Evolutionary conservation across 1,140 invertebrate species (phyloP).

Genomic region (Littorina saxatilis): DNA sequence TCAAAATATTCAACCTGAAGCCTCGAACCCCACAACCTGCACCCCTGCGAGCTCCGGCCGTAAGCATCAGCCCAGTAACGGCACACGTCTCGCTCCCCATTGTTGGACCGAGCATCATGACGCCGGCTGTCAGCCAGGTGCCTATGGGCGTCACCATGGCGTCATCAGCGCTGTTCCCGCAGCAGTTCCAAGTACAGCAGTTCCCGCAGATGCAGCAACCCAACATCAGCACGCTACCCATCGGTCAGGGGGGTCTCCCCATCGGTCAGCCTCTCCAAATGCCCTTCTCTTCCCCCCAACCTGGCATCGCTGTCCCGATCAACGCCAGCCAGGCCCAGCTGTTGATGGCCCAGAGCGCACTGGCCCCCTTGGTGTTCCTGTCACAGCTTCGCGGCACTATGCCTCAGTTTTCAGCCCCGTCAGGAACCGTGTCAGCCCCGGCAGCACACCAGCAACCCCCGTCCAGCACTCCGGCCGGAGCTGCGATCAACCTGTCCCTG

Average conservation of each 20-base stretch:
- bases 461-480: neutral
- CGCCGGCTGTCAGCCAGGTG: neutral
- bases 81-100: neutral
- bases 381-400: neutral
- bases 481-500: constrained; percentile 32
- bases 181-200: constrained; percentile 32
- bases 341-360: neutral
- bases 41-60: neutral
- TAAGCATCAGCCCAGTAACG: too few relatives aligned
- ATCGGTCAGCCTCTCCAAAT: neutral
- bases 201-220: constrained; percentile 40
- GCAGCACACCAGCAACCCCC: neutral
- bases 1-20: constrained; percentile 59
- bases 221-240: constrained; percentile 20
- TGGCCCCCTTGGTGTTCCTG: constrained; percentile 2
- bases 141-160: constrained; percentile 27
- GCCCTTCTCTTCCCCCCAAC: neutral
- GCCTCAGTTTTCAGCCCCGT: neutral
- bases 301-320: neutral
- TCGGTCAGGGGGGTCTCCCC: constrained; percentile 27
- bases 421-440: neutral
- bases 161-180: constrained; percentile 23
- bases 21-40: constrained; percentile 41
- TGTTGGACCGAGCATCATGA: neutral
- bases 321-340: constrained; percentile 2